Conservation (phyloP, 2,888 invertebrate genomes). For the Zaprionus lineosus region DNA sequence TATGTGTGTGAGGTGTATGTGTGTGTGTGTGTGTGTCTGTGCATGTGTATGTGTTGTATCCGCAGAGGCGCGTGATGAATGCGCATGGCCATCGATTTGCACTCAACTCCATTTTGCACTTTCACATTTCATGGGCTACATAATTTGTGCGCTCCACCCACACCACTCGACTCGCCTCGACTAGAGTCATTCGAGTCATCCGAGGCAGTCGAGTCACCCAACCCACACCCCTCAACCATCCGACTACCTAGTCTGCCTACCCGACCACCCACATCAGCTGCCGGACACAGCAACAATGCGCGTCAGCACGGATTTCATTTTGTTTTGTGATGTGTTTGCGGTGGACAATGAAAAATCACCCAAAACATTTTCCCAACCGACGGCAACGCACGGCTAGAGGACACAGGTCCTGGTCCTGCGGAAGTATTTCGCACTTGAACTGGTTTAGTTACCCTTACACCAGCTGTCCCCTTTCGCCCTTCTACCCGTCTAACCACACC, state of each 20-base stretch:
- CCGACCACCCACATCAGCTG: slow-evolving; percentile 6
- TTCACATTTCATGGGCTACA: slow-evolving; percentile 68
- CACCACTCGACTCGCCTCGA: not conserved
- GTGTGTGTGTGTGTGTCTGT: slow-evolving; percentile 21
- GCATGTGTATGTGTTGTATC: slow-evolving; percentile 26
- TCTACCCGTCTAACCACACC: not conserved
- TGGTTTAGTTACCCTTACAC: too few relatives aligned
- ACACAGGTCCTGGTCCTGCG: slow-evolving; percentile 28
- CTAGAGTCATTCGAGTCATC: too few relatives aligned
- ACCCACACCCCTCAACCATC: not conserved
- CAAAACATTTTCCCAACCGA: slow-evolving; percentile 46
- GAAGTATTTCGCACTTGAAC: slow-evolving; percentile 67
- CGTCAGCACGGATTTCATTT: slow-evolving; percentile 69
- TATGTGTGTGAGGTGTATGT: not conserved
- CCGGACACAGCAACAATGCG: slow-evolving; percentile 8
- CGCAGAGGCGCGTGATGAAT: slow-evolving; percentile 69
- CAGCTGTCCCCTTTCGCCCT: not conserved
- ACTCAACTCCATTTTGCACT: slow-evolving; percentile 75
- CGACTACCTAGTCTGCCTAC: slow-evolving; percentile 2
- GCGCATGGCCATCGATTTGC: slow-evolving; percentile 71
- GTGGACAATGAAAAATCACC: slow-evolving; percentile 78
- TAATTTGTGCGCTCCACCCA: slow-evolving; percentile 52
- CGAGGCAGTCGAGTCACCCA: too few relatives aligned
- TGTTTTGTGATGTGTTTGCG: slow-evolving; percentile 67
- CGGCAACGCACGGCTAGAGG: slow-evolving; percentile 11